Evolutionary conservation across 2,797 vertebrate species (phyloP), one percentile per base, ranked within the genome.

Genomic region (Betta splendens): DNA sequence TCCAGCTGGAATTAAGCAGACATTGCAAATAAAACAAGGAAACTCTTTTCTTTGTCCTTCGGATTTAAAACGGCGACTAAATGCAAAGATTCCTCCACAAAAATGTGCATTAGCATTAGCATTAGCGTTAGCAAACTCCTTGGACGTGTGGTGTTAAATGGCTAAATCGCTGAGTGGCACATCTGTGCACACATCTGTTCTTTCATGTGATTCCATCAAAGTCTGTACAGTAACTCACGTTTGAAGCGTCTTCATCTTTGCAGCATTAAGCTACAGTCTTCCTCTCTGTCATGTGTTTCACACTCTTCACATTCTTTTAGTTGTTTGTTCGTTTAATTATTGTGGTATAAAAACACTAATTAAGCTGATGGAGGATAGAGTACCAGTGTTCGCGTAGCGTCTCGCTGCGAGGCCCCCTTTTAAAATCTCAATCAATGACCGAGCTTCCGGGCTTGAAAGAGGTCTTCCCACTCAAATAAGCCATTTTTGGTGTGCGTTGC

Each of bases 361-460:
- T 26, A 32, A 33, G 6, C 2, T 40, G 61, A 49, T 6, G 8
- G 9, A 28, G 9, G 28, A 45, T 22, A 18, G 12, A 20, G 7
- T 43, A 7, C 36, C 32, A 2, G 10, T 37, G 17, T 17, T 37
- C 8, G 17, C 43, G 11, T 9, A 13, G 10, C 21, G 5, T 54
- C 40, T 15, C 48, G 35, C 45, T 47, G 60, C 56, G 35, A 61
- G 5, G 18, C 42, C 2, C 4, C 17, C 13, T 39, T 39, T 17
- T n/a, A 11, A 42, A 23, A 54, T 47, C 18, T 6, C 26, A 40
- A 35, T 38, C 55, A 35, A 55, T 42, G 23, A 61, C 23, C 18
- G 47, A 20, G 52, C 0, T 20, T 9, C 4, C 16, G 15, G 36
- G 52, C 15, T 17, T 42, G 20, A 17, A 48, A 13, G 23, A 22